Conservation (phyloP, 2,888 invertebrate genomes). For the Mesorhabditis belari region DNA sequence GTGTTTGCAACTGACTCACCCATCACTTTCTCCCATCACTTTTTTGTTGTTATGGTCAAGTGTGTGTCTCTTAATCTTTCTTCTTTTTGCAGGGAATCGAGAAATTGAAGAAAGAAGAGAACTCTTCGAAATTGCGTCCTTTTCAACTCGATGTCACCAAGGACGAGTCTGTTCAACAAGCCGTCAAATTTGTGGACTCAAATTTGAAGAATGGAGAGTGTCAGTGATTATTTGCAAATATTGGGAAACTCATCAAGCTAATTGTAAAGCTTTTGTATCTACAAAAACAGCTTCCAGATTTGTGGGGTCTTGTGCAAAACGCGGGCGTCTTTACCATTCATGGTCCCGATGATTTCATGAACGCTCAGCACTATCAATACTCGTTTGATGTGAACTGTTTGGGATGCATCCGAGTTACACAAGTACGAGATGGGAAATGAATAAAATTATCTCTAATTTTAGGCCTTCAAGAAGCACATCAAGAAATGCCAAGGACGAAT, state of each 20-base stretch:
- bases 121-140: conserved; percentile 59
- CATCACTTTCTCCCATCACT: too few relatives aligned
- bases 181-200: background rate
- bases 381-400: conserved; percentile 69
- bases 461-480: conserved; percentile 41
- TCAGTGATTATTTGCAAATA: background rate
- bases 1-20: too few relatives aligned
- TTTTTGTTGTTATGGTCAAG: too few relatives aligned
- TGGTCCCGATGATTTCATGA: conserved; percentile 85
- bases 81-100: conserved; percentile 53
- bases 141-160: conserved; percentile 69
- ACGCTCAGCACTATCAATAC: conserved; percentile 68
- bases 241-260: background rate
- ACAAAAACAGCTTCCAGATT: conserved; percentile 57
- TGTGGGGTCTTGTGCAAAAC: conserved; percentile 86
- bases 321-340: conserved; percentile 77
- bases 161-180: conserved; percentile 62
- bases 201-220: background rate
- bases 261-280: background rate
- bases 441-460: background rate
- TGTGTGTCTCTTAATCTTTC: too few relatives aligned
- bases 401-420: conserved; percentile 60
- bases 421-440: conserved; percentile 8
- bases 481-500: conserved; percentile 53
- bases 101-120: conserved; percentile 54